A percentile compares a stretch with the other conserved stretches of the same genome.
phyloP scores from a whole-genome alignment of 2,113 vertebrate genomes.

The Pardalotus punctatus region DNA sequence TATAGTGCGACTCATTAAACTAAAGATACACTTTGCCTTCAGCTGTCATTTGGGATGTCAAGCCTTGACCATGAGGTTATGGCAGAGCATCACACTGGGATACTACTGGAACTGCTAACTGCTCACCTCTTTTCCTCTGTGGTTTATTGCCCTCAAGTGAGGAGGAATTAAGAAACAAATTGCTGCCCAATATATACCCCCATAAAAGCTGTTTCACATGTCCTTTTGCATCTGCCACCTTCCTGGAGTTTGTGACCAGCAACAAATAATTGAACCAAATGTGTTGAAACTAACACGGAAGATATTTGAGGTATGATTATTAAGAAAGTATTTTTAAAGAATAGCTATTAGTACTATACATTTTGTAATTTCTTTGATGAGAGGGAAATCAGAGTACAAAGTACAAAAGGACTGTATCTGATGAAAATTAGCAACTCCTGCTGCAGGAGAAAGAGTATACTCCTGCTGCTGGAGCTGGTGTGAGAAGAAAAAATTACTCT shows the following conservation, averaged over 20 bases:
- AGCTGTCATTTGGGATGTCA: neutral
- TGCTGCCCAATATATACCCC: neutral
- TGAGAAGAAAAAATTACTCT: neutral
- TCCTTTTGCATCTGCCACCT: neutral
- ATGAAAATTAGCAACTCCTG: neutral
- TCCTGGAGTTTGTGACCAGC: neutral
- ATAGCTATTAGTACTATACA: neutral
- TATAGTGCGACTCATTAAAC: neutral
- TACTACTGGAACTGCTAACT: neutral
- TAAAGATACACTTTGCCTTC: neutral
- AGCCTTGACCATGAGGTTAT: neutral
- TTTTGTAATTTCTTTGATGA: neutral
- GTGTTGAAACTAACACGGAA: neutral
- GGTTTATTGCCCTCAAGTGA: neutral
- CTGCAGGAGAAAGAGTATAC: neutral
- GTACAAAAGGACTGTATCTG: neutral
- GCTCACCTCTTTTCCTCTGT: neutral
- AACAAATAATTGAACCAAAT: neutral
- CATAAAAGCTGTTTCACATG: neutral
- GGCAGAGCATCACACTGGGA: neutral
- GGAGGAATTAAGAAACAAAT: neutral
- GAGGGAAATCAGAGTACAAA: neutral
- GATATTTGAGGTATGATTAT: neutral
- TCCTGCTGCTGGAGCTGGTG: neutral
- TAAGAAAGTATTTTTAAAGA: neutral